Base-by-base conservation (phyloP, 2,113 vertebrate species). In the Progne subis region DNA sequence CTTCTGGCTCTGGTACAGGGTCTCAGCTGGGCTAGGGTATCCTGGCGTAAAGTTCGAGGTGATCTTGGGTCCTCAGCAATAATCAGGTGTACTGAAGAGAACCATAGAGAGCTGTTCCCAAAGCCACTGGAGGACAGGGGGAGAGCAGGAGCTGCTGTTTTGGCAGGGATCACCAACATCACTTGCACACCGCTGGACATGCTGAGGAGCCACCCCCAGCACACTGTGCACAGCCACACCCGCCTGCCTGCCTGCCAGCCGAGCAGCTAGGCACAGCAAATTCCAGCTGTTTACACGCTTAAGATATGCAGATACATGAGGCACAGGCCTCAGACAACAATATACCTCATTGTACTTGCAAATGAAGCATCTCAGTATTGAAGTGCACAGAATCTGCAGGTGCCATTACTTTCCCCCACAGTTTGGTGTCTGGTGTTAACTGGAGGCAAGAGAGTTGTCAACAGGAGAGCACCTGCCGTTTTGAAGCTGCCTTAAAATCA, bases 181-280 rank as follows among this genome's bases (percentile, higher is more conserved):
- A 0, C 13, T 8, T 3, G 11, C 41, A 18, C 6, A 6, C 15
- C 0, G 0, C 47, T 39, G 72, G 44, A 34, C 3, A 0, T 1
- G 5, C 47, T 47, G 41, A 89, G 53, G 43, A 78, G 25, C 19
- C 2, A 1, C 19, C 43, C 43, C 41, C 46, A 71, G 46, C 3
- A 1, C 0, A 0, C 23, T 26, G 29, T 29, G 44, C 53, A 43
- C 37, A 76, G 63, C 37, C 52, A 28, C 52, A 56, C 5, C 44
- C 63, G 19, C 14, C 69, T 69, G 50, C 59, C 68, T 46, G 53
- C 24, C 44, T 53, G 53, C 24, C 44, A 57, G 31, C 60, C 2
- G 0, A 49, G 53, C 28, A 55, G 18, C 24, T 32, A 70, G 53
- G 41, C 1, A 0, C 25, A 89, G 55, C 68, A 71, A 69, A 78